These are phyloP conservation scores for Diarsia rubi DNA, from an alignment of 2,888 invertebrate genomes.

Conservation along the genomic window DNA sequence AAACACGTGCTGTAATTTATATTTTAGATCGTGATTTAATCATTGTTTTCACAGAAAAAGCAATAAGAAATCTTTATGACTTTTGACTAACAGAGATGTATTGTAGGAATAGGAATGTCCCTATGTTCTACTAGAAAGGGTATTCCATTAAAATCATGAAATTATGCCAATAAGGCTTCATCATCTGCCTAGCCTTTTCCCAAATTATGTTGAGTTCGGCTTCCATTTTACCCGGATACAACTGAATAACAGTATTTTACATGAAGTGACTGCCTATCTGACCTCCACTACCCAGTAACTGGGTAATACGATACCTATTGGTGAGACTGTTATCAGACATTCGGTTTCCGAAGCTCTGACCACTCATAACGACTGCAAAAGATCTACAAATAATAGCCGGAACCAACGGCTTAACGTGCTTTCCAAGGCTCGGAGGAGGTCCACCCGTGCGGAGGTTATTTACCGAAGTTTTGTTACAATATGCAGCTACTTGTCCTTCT, in stretches of 20 bases:
- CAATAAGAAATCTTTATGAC: neutral
- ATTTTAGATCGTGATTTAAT: slow-evolving; percentile 20
- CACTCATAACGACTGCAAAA: too few relatives aligned
- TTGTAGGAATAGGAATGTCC: neutral
- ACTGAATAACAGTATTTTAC: neutral
- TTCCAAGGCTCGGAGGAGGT: too few relatives aligned
- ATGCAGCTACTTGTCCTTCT: too few relatives aligned
- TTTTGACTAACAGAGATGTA: neutral
- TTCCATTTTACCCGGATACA: neutral
- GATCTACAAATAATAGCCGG: too few relatives aligned
- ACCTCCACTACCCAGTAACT: too few relatives aligned
- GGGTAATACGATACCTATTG: neutral
- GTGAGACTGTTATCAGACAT: too few relatives aligned
- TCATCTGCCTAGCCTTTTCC: neutral
- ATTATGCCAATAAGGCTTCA: neutral
- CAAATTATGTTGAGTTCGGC: neutral
- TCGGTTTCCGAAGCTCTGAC: too few relatives aligned
- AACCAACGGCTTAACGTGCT: too few relatives aligned
- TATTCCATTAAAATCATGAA: neutral
- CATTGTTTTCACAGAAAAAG: neutral
- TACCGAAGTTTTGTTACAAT: too few relatives aligned
- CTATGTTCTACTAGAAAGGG: neutral
- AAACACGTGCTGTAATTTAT: slow-evolving; percentile 32
- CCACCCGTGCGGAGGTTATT: too few relatives aligned
- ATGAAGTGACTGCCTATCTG: neutral